Evolutionary conservation across 2,797 vertebrate genomes (phyloP).

Genomic region (Tympanoctomys barrerae): DNA sequence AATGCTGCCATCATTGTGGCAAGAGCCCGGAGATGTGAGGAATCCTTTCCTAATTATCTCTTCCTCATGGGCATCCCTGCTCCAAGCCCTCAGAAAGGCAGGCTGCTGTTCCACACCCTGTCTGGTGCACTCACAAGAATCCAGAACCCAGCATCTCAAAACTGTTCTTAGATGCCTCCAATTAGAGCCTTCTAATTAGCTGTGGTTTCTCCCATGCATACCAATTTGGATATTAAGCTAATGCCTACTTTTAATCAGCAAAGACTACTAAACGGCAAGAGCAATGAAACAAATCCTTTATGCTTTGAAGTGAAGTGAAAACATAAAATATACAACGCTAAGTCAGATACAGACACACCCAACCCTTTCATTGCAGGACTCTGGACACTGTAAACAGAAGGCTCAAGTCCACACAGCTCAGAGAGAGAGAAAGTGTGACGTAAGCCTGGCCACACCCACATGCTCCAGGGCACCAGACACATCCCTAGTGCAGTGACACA

Average conservation of each 20-base stretch:
- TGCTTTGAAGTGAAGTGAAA: slow-evolving; percentile 70
- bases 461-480: neutral
- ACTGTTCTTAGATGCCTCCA: slow-evolving; percentile 58
- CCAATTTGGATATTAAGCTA: slow-evolving; percentile 68
- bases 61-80: slow-evolving; percentile 7
- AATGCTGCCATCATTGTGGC: slow-evolving; percentile 13
- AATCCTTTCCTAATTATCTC: slow-evolving; percentile 22
- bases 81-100: neutral
- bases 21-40: slow-evolving; percentile 20
- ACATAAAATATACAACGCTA: slow-evolving; percentile 17
- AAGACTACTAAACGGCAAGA: slow-evolving; percentile 28
- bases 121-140: neutral
- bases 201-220: slow-evolving; percentile 28
- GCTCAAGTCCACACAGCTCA: neutral
- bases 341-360: slow-evolving; percentile 66
- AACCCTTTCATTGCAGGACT: slow-evolving; percentile 13
- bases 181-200: slow-evolving; percentile 55
- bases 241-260: slow-evolving; percentile 61
- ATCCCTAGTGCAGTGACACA: neutral
- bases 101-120: neutral
- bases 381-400: neutral
- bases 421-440: neutral
- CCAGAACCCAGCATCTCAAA: slow-evolving; percentile 42
- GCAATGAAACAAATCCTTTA: slow-evolving; percentile 42
- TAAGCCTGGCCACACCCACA: neutral